These are phyloP conservation scores for Rhabdomys pumilio DNA, from an alignment of 2,797 vertebrate species.

Conservation along the genomic window DNA sequence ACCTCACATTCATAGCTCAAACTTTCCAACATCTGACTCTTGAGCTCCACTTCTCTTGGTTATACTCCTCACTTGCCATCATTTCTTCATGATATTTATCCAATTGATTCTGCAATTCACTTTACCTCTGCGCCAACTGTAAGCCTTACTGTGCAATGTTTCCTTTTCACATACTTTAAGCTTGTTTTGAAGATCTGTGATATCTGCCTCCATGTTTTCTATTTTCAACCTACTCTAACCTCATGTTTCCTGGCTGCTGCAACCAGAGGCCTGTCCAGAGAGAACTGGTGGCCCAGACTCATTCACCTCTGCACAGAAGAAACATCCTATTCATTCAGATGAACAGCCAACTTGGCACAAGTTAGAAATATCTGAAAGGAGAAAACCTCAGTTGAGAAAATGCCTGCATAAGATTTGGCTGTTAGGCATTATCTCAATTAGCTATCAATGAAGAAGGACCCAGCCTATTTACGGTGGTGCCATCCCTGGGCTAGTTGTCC, in stretches of 20 bases:
- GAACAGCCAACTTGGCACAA: neutral
- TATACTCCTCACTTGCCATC: slow-evolving; percentile 91
- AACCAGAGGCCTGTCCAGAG: neutral
- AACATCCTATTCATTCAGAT: neutral
- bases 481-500: neutral
- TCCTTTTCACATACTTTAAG: slow-evolving; percentile 92
- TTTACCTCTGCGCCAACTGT: slow-evolving; percentile 93
- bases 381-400: neutral
- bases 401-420: neutral
- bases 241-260: neutral
- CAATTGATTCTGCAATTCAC: slow-evolving; percentile 93
- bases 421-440: neutral
- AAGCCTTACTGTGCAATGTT: slow-evolving; percentile 95
- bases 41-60: neutral
- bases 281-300: neutral
- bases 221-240: neutral
- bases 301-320: neutral
- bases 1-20: neutral
- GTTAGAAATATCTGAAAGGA: neutral
- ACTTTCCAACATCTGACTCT: too few relatives aligned
- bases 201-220: slow-evolving; percentile 86
- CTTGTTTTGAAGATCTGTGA: slow-evolving; percentile 86
- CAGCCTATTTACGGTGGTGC: neutral
- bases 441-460: neutral
- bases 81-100: slow-evolving; percentile 94